These are phyloP conservation scores for Molothrus aeneus DNA, from an alignment of 2,797 vertebrate genomes.

Conservation along the genomic window DNA sequence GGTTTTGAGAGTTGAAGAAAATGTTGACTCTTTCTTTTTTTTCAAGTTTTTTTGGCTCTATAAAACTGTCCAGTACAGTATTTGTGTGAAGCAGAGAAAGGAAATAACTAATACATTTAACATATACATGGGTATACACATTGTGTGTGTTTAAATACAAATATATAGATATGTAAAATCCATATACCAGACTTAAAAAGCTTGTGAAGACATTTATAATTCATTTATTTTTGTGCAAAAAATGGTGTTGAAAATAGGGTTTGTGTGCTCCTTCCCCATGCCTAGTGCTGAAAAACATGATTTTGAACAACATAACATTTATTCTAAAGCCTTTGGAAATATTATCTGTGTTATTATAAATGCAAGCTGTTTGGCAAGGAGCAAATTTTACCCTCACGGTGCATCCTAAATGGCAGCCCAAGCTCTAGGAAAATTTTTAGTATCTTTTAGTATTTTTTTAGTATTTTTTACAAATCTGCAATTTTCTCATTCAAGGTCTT, in stretches of 20 bases:
- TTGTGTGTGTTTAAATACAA: background rate
- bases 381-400: background rate
- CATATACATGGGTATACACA: background rate
- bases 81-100: background rate
- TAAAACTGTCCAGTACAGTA: background rate
- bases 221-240: background rate
- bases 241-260: background rate
- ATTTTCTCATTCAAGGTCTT: background rate
- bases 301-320: fast-evolving
- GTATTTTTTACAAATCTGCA: background rate
- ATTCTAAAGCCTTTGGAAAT: background rate
- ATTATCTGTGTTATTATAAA: background rate
- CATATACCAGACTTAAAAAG: background rate
- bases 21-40: background rate
- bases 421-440: background rate
- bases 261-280: background rate
- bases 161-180: background rate
- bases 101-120: background rate
- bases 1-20: background rate
- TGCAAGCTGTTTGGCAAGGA: background rate
- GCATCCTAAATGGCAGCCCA: background rate
- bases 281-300: background rate
- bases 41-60: background rate
- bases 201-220: background rate
- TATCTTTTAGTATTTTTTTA: background rate